These are phyloP conservation scores for Chionis minor DNA, from an alignment of 2,113 vertebrate species.

Conservation along the genomic window DNA sequence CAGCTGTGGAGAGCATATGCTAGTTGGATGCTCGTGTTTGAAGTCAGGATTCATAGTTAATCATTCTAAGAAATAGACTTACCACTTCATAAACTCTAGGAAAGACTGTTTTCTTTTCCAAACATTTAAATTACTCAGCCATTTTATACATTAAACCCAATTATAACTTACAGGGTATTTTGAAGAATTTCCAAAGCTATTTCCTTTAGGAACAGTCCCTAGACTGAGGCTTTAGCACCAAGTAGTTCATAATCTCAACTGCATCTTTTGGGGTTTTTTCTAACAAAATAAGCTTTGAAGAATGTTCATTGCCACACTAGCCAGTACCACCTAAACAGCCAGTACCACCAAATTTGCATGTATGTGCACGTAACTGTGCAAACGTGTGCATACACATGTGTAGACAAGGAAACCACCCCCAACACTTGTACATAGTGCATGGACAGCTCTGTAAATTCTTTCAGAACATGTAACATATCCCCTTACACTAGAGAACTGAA, in stretches of 20 bases:
- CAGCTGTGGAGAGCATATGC: not conserved
- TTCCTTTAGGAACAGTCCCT: not conserved
- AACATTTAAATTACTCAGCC: conserved; percentile 67
- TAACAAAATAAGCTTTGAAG: not conserved
- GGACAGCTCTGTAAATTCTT: not conserved
- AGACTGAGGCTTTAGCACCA: not conserved
- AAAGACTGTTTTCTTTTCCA: conserved; percentile 70
- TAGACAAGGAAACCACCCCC: not conserved
- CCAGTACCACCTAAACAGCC: not conserved
- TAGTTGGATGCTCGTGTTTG: not conserved
- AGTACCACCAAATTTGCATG: not conserved
- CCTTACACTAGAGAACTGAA: not conserved
- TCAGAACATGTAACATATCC: not conserved
- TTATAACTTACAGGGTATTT: conserved; percentile 52
- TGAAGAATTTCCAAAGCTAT: conserved; percentile 34
- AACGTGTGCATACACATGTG: not conserved
- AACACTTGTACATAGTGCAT: not conserved
- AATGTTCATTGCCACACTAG: not conserved
- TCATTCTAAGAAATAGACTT: conserved; percentile 59
- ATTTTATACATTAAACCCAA: conserved; percentile 61
- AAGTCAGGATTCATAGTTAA: conserved; percentile 49
- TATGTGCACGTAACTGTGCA: too few relatives aligned
- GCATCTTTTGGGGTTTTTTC: not conserved
- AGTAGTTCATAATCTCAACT: not conserved
- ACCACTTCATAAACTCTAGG: conserved; percentile 64